Percentiles rank a stretch among this genome's conserved stretches.
phyloP scores from a whole-genome alignment of 2,888 invertebrate genomes.

The Hydriomena furcata region DNA sequence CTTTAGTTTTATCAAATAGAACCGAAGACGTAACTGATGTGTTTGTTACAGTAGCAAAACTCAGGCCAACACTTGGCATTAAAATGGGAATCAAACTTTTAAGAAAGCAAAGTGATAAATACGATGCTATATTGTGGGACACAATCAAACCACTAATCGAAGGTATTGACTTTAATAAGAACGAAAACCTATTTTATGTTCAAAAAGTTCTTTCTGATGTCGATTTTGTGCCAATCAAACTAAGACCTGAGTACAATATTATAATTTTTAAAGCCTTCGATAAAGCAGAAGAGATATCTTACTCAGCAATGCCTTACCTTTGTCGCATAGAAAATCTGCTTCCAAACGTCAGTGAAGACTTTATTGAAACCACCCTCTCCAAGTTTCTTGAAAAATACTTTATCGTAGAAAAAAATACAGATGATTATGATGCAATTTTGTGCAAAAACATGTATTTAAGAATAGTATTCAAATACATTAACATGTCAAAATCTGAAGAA shows the following conservation, averaged over 20 bases:
- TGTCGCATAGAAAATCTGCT: constrained; percentile 36
- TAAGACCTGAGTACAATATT: constrained; percentile 51
- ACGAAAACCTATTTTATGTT: constrained; percentile 16
- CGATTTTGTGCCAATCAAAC: constrained; percentile 40
- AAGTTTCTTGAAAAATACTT: constrained; percentile 29
- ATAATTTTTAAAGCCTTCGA: constrained; percentile 40
- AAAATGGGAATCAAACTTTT: constrained; percentile 45
- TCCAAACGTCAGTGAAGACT: constrained; percentile 15
- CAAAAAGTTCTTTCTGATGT: constrained; percentile 23
- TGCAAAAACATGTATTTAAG: constrained; percentile 38
- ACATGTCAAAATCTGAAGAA: constrained; percentile 45
- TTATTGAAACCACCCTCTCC: constrained; percentile 22
- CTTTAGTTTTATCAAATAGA: constrained; percentile 46
- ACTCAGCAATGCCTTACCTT: constrained; percentile 34
- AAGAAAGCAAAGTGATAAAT: constrained; percentile 27
- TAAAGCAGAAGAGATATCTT: constrained; percentile 13
- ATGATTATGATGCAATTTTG: constrained; percentile 26
- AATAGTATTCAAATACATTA: constrained; percentile 52
- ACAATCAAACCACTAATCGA: constrained; percentile 45
- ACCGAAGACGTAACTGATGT: constrained; percentile 35
- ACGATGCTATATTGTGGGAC: constrained; percentile 51
- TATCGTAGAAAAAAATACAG: constrained; percentile 28
- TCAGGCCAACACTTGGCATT: constrained; percentile 47
- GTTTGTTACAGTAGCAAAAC: constrained; percentile 37
- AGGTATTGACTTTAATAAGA: constrained; percentile 33